Conservation (phyloP, 1,140 invertebrate species). For the Eufriesea mexicana region DNA sequence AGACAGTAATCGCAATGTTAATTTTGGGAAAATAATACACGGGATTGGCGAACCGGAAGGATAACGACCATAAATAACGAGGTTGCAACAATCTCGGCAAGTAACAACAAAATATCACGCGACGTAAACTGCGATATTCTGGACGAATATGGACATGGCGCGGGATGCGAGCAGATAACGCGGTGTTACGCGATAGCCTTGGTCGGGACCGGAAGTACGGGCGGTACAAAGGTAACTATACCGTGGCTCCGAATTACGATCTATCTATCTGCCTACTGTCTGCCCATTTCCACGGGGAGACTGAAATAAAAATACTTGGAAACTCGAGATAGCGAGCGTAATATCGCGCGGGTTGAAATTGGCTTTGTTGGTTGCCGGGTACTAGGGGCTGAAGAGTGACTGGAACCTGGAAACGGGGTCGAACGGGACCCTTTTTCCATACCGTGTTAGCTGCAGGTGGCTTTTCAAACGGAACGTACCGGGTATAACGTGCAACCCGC, state of each 20-base stretch:
- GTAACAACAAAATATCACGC: background rate
- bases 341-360: background rate
- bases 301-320: background rate
- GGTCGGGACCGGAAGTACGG: rapidly evolving
- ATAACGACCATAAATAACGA: background rate
- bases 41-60: background rate
- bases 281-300: too few relatives aligned
- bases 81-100: background rate
- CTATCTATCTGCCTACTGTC: background rate
- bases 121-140: too few relatives aligned
- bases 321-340: background rate
- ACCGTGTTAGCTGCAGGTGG: background rate
- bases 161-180: too few relatives aligned
- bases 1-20: background rate
- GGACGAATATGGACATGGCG: too few relatives aligned
- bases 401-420: background rate
- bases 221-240: rapidly evolving
- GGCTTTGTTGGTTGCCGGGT: background rate
- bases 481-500: background rate
- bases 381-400: too few relatives aligned
- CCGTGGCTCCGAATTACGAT: too few relatives aligned
- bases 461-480: background rate
- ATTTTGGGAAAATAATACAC: background rate
- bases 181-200: background rate
- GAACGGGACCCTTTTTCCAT: background rate